Base-by-base conservation (phyloP, 1,140 invertebrate genomes). In the Calephelis nemesis region DNA sequence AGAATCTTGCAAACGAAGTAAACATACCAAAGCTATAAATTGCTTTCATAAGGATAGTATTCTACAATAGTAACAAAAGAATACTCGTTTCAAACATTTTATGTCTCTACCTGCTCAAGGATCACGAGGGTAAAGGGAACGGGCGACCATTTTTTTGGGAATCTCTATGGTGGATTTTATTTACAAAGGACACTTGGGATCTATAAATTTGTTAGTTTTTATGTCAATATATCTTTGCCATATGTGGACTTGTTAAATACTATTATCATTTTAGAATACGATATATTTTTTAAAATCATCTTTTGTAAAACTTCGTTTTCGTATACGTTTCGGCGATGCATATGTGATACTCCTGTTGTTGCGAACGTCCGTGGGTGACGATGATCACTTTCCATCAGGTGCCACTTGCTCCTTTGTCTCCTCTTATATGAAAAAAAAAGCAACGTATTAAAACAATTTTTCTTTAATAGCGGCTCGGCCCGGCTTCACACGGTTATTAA, bases 141-240 rank as follows among this genome's bases (percentile, higher is more conserved):
- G 54, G 54, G 11, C 54, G 12, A 60, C 54, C 54, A 60, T 60
- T 60, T 60, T 60, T 60, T 60, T 39, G 12, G 19, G 4, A 0
- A 30, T 10, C 54, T 40, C 54, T 60, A 60, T 60, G 54, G n/a
- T 39, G 11, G 54, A 60, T 60, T 60, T 60, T 60, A 60, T 60
- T 60, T 60, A 60, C 19, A 60, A 60, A 60, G 54, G 54, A 60
- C 12, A 40, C 30, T 60, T 39, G 39, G 30, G 30, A 60, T 30
- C 54, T n/a, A 60, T 60, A 60, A 60, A 60, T 60, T 40, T 60
- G 54, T 60, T 19, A 60, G 54, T 60, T 60, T 60, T 60, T 60
- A 60, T 60, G 15, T 60, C 12, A 40, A 11, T 40, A 60, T 30
- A 39, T 39, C 54, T 8, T 39, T 12, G n/a, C 30, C 54, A 60